Evolutionary conservation across 2,888 invertebrate genomes (phyloP).

Genomic region (Pteria penguin): DNA sequence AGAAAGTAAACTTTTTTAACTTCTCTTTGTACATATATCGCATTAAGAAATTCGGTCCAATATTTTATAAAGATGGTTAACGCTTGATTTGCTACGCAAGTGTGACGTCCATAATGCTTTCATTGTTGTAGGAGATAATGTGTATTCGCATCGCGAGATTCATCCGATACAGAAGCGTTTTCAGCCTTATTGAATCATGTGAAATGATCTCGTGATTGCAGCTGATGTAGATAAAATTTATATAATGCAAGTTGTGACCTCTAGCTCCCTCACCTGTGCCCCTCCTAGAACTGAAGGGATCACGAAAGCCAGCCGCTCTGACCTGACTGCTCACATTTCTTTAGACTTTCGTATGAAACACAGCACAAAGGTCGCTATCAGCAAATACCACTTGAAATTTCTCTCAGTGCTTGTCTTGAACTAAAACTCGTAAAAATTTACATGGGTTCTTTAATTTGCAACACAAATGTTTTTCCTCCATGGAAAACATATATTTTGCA

Average conservation of each 20-base stretch:
- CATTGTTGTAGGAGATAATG: background rate
- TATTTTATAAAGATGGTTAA: background rate
- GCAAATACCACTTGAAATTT: too few species aligned
- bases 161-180: background rate
- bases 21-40: too few species aligned
- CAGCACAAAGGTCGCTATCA: too few species aligned
- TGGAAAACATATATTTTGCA: too few species aligned
- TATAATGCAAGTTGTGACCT: background rate
- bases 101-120: background rate
- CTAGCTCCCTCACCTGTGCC: background rate
- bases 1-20: too few species aligned
- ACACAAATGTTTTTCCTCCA: too few species aligned
- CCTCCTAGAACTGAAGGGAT: background rate
- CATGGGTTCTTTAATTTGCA: too few species aligned
- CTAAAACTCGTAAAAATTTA: too few species aligned
- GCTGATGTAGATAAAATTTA: background rate
- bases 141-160: background rate
- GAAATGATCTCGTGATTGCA: background rate
- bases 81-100: background rate
- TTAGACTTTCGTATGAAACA: too few species aligned
- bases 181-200: background rate
- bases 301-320: too few species aligned
- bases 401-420: too few species aligned
- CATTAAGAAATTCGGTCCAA: background rate
- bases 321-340: too few species aligned